Base-by-base conservation (phyloP, 2,797 vertebrate genomes). In the Fistularia commersonii region DNA sequence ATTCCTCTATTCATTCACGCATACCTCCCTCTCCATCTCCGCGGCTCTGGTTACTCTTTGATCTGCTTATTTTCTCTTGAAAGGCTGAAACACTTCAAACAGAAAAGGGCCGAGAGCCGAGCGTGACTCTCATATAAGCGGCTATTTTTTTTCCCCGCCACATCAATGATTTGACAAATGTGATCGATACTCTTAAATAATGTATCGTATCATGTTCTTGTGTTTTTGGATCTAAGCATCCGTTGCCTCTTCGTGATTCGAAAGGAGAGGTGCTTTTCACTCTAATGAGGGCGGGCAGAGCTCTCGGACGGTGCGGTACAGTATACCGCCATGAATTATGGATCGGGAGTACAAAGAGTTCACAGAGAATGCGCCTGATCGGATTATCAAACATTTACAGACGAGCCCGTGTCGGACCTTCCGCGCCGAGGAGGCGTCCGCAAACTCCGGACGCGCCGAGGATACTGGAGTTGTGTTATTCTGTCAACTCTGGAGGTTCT, bases 101-200 rank as follows among this genome's bases (percentile, higher is more conserved):
- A 73, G 66, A 79, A 61, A 12, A 69, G 48, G 56, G 60, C 68
- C 43, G 8, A 51, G 70, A 81, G 64, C 50, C 6, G 51, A 79
- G 61, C 69, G 47, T 74, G 79, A 80, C 74, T 85, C 72, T 84
- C 81, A 85, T 81, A 80, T 33, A 2, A 76, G 64, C 48, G 43
- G 47, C 45, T 74, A 42, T 65, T 76, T 62, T 69, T 54, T 61
- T 76, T 57, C 23, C 23, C 23, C 23, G 81, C 61, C 62, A 7
- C 32, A 46, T 46, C 32, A 33, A 14, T 33, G 32, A 49, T 49
- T 39, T 38, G 70, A 85, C 84, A 84, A 80, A 80, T 79, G 57
- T 72, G 72, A 87, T 89, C 87, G 59, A 88, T 89, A 86, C 60
- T 74, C 42, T 66, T 90, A 75, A 87, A 88, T 88, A 79, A 87